phyloP scores from a whole-genome alignment of 1,140 invertebrate species.

The Apis cerana region DNA sequence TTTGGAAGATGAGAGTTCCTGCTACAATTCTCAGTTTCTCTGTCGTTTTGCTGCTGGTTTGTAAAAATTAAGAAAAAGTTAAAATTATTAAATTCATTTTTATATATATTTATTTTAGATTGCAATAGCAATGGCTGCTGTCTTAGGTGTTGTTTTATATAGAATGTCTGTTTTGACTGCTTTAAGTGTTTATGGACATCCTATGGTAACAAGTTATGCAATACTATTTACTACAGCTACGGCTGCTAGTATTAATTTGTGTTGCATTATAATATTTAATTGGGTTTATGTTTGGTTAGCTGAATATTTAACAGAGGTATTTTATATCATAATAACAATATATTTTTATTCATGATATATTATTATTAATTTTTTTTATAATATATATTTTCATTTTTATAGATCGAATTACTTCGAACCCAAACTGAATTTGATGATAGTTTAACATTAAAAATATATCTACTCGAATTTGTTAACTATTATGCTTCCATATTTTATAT shows the following conservation, averaged over 20 bases:
- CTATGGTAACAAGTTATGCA: conserved; percentile 87
- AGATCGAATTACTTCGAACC: conserved; percentile 93
- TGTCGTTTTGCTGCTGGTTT: conserved; percentile 89
- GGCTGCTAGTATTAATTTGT: conserved; percentile 92
- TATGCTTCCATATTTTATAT: conserved; percentile 99
- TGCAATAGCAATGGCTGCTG: conserved; percentile 90
- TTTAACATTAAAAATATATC: conserved; percentile 97
- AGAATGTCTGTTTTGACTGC: conserved; percentile 93
- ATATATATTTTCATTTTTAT: conserved; percentile 45
- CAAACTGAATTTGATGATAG: conserved; percentile 99
- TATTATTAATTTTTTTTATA: not conserved
- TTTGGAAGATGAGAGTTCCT: conserved; percentile 93
- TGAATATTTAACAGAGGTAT: conserved; percentile 93
- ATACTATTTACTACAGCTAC: conserved; percentile 91
- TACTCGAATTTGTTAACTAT: conserved; percentile 99
- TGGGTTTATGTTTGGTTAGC: conserved; percentile 95
- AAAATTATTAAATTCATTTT: conserved; percentile 31
- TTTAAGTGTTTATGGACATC: conserved; percentile 83
- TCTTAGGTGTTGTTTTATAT: conserved; percentile 95
- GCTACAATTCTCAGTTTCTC: conserved; percentile 92
- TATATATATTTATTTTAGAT: conserved; percentile 80
- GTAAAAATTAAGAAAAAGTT: conserved; percentile 36
- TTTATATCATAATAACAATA: not conserved
- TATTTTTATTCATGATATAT: not conserved
- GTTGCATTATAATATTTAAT: conserved; percentile 93